Evolutionary conservation across 2,797 vertebrate genomes (phyloP), one percentile per base, ranked within the genome.

Genomic region (Morelia viridis): DNA sequence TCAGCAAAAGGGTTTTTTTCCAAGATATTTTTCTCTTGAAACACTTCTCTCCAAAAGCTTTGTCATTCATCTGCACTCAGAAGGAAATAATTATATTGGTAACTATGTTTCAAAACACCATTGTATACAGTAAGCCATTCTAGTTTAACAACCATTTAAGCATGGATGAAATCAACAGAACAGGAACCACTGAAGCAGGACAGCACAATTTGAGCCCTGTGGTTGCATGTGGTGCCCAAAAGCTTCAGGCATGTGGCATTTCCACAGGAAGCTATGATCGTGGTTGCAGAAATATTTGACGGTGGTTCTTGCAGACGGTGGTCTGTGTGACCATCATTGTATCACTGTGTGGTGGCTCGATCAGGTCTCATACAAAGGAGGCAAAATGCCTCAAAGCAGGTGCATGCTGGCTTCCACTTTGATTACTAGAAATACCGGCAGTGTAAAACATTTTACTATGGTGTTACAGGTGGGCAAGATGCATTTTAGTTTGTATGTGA

Each of bases 81-180:
- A 41, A 90, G 15, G 58, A 84, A 28, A 60, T 61, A 62, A 53
- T 60, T 83, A 83, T 26, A 50, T 61, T 50, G 41, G 9, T 50
- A 17, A 80, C 35, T 80, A 46, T 35, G 9, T 46, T 46, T 80
- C 76, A 80, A 80, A 80, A 64, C 46, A 64, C 11, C 41, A 31
- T 12, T 84, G 24, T 56, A 41, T 53, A 28, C 24, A 65, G 64
- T 10, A n/a, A 17, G 46, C 28, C 41, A 46, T 50, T 60, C 31
- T 90, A 28, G 41, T 60, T 90, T 90, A 90, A 90, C 58, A n/a
- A 62, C 46, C 9, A 50, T 84, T 61, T 90, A 58, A 90, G 58
- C 71, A 5, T 56, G 50, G 28, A 89, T 12, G 28, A 90, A 84
- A 50, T 58, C 13, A 26, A 83, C n/a, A 50, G 41, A 80, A 57